Evolutionary conservation across 53 echinoderm and acorn worm species (phyloP), one percentile per base, ranked within the genome.

Genomic region (Crossaster papposus): DNA sequence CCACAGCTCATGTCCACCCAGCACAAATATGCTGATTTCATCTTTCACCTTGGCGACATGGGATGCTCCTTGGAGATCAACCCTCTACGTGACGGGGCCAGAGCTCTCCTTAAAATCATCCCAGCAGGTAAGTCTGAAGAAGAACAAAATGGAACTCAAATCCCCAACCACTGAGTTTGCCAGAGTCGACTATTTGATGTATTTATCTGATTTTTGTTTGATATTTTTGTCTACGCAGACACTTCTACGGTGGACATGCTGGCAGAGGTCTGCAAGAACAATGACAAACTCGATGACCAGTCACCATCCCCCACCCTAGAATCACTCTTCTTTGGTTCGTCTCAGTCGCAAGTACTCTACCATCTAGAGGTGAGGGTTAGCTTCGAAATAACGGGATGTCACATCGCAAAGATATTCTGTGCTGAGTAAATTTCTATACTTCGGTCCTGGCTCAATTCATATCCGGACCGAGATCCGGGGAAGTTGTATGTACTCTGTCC

Each of bases 321-420:
- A 37, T 95, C 95, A 22, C 89, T 97, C 51, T 97, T 97, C 95
- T 97, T 97, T 89, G 95, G 94, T 24, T 93, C 97, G 23, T 95
- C 95, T 6, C 95, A 92, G 23, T 97, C 97, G 12, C 95, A 97
- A 94, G 97, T 97, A 77, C 90, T 97, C 81, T 97, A 97, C 89
- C 92, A 95, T 86, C 92, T 97, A 54, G 97, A 97, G 94, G 97
- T 97, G 85, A 65, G 95, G 62, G 18, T 11, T 12, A 17, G 4
- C 24, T 51, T 9, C 18, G 2, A 2, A 80, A 44, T 44, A 44
- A 44, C 0, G 0, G 5, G 44, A 44, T 22, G 29, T 71, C 71
- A 4, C 44, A n/a, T n/a, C n/a, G n/a, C n/a, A n/a, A n/a, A n/a
- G n/a, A n/a, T n/a, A n/a, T n/a, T n/a, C n/a, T n/a, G n/a, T n/a